Conservation (phyloP, 2,113 vertebrate species). For the Proterorhinus semilunaris region DNA sequence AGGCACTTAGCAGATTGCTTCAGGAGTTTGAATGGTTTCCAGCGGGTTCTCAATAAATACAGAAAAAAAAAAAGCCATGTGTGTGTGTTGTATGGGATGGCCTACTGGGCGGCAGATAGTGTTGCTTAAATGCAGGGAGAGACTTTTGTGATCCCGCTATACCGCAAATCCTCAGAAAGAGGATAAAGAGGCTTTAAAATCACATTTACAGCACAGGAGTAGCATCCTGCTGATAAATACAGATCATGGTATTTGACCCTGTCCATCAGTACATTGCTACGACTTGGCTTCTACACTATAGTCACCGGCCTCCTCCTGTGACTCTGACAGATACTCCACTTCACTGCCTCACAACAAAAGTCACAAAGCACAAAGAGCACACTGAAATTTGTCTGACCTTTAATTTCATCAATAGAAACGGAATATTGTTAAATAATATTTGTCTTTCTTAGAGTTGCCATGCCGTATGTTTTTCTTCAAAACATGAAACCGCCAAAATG, state of each 20-base stretch:
- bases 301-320: constrained; percentile 49
- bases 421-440: constrained; percentile 5
- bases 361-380: constrained; percentile 32
- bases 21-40: constrained; percentile 59
- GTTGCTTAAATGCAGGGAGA: constrained; percentile 67
- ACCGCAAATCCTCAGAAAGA: constrained; percentile 73
- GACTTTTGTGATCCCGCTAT: constrained; percentile 67
- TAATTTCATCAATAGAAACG: constrained; percentile 23
- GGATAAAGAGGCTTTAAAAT: constrained; percentile 76
- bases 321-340: constrained; percentile 54
- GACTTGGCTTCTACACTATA: constrained; percentile 36
- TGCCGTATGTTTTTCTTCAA: not conserved
- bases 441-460: not conserved
- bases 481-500: not conserved
- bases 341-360: constrained; percentile 41
- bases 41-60: constrained; percentile 45
- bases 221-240: constrained; percentile 72
- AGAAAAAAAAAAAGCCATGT: constrained; percentile 17
- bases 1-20: constrained; percentile 57
- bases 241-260: constrained; percentile 75
- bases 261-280: constrained; percentile 65
- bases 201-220: constrained; percentile 73
- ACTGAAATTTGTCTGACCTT: constrained; percentile 41
- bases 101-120: constrained; percentile 60
- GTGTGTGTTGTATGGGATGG: constrained; percentile 45